Percentiles rank a stretch among this genome's conserved stretches.
phyloP scores from a whole-genome alignment of 2,888 invertebrate genomes.

The Stomorhina lunata region DNA sequence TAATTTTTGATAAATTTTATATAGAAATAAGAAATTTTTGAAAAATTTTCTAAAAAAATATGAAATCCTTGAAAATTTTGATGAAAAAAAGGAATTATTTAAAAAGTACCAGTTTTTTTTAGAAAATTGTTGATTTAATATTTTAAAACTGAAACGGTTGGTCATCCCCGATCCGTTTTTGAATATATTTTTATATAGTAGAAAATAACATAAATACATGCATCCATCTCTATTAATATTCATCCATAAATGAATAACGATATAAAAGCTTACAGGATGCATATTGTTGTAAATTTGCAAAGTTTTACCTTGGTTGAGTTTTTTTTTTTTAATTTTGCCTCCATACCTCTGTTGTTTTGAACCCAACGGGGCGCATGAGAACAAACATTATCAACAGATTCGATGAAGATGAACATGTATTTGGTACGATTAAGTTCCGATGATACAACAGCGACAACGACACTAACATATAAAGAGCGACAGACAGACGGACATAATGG shows the following conservation, averaged over 20 bases:
- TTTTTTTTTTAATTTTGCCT: not conserved
- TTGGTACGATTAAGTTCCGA: not conserved
- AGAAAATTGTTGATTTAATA: not conserved
- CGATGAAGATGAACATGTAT: constrained; percentile 41
- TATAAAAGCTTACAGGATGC: constrained; percentile 24
- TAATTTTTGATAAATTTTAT: too few species aligned
- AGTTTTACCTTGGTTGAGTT: not conserved
- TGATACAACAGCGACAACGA: not conserved
- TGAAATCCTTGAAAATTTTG: too few species aligned
- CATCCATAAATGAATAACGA: not conserved
- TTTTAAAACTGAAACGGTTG: not conserved
- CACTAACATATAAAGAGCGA: not conserved
- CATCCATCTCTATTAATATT: constrained; percentile 24
- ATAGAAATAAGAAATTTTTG: too few species aligned
- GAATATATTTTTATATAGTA: not conserved
- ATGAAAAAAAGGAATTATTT: too few species aligned
- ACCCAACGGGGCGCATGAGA: constrained; percentile 31
- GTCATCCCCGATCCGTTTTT: not conserved
- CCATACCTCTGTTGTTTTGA: constrained; percentile 25
- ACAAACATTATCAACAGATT: constrained; percentile 31
- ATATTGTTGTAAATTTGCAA: constrained; percentile 13
- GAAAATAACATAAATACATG: not conserved
- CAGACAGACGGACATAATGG: not conserved
- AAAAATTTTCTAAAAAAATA: too few species aligned
- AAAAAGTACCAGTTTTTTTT: too few species aligned